Percentiles rank a stretch among this genome's conserved stretches.
Evolutionary conservation across 2,797 vertebrate species (phyloP).

Genomic region (Myiotriccus ornatus): DNA sequence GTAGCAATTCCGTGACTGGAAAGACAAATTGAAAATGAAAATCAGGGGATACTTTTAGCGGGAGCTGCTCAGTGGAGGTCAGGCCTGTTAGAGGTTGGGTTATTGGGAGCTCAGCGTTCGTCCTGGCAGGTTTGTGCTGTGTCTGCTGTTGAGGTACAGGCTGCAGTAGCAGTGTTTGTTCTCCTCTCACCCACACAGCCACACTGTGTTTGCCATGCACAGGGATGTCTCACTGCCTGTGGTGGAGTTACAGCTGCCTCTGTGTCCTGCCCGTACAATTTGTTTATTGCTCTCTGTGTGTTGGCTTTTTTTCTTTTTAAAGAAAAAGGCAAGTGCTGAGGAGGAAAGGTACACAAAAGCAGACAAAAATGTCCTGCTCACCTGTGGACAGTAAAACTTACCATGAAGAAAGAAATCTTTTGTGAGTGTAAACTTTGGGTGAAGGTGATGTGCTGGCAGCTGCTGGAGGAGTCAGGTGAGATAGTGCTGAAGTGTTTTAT

Average conservation of each 20-base stretch:
- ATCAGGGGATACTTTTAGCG: not conserved
- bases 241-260: not conserved
- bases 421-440: not conserved
- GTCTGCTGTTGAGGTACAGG: not conserved
- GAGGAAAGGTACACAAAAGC: not conserved
- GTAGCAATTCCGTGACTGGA: not conserved
- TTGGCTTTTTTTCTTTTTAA: not conserved
- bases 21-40: constrained; percentile 31
- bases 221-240: not conserved
- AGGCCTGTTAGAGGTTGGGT: not conserved
- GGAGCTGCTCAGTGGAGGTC: not conserved
- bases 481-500: not conserved
- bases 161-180: not conserved
- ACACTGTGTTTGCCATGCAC: not conserved
- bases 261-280: not conserved
- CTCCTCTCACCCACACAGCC: not conserved
- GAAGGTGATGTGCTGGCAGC: not conserved
- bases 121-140: not conserved
- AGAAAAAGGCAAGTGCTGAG: not conserved
- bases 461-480: not conserved
- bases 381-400: not conserved
- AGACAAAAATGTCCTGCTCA: not conserved
- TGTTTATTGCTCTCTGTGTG: not conserved
- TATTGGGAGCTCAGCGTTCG: rapidly evolving
- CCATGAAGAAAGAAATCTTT: not conserved